A percentile compares a stretch with the other conserved stretches of the same genome.
Evolutionary conservation across 2,113 vertebrate species (phyloP).

Genomic region (Mormyrus lacerda): DNA sequence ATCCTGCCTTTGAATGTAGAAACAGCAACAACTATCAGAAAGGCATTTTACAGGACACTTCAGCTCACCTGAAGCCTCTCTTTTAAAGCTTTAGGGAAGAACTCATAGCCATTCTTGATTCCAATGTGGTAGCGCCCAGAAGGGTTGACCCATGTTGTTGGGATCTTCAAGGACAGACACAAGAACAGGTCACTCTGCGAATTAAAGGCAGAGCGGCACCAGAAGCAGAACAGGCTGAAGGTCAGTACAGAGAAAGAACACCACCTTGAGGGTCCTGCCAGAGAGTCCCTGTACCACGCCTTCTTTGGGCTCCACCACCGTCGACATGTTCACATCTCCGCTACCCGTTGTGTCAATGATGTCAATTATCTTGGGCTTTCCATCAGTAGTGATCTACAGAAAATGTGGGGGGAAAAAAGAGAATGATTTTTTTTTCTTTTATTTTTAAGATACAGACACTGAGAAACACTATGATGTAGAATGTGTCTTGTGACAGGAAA

Average conservation of each 20-base stretch:
- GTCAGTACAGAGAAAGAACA: neutral
- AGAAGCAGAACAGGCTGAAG: neutral
- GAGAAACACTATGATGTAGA: neutral
- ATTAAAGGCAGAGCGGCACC: neutral
- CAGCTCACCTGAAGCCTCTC: conserved; percentile 88
- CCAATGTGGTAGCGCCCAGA: conserved; percentile 89
- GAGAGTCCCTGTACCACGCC: conserved; percentile 78
- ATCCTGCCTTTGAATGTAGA: neutral
- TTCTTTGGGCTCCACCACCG: conserved; percentile 77
- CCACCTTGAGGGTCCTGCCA: conserved; percentile 81
- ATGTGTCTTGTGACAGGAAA: neutral
- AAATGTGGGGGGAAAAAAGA: neutral
- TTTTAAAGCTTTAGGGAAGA: conserved; percentile 94
- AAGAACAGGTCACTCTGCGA: neutral
- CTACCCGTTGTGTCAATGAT: conserved; percentile 98
- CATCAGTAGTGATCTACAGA: conserved; percentile 82
- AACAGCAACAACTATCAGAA: neutral
- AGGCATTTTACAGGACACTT: neutral
- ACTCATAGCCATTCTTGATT: conserved; percentile 95
- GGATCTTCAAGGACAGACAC: conserved; percentile 64
- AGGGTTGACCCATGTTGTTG: conserved; percentile 82
- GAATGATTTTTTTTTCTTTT: neutral
- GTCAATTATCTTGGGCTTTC: conserved; percentile 92
- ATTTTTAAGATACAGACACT: neutral
- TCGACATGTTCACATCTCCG: conserved; percentile 87